Base-by-base conservation (phyloP, 2,888 invertebrate genomes). In the Drosophila bunnanda region DNA sequence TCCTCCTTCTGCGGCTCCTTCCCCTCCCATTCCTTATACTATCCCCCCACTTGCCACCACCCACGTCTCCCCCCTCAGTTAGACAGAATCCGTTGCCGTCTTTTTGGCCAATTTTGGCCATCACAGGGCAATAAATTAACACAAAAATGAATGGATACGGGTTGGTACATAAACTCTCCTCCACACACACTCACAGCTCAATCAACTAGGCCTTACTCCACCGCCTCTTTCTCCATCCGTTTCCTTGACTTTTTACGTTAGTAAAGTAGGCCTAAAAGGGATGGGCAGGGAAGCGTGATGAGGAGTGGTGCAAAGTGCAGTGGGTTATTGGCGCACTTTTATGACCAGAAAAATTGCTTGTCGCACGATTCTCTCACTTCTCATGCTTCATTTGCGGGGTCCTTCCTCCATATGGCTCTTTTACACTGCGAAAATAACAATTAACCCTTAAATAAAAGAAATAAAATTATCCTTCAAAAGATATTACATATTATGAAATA, bases 281-380 rank as follows among this genome's bases (percentile, higher is more conserved):
- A 34, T 6, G 30, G 25, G 34, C 8, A n/a, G 43, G 13, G 25
- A 17, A 12, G 36, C 2, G 25, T 25, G 25, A 25, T 25, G 12
- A 34, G 0, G 55, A 30, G 55, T 30, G 41, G 46, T 58, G 69
- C 54, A 72, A 58, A 72, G 72, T 89, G 88, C 89, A 89, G 58
- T 85, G 75, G 84, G 84, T 89, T 85, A 85, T 89, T 85, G 84
- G 84, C 83, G 83, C 88, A 79, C 59, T 81, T 87, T 83, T 85
- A 87, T 87, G 84, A 65, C 65, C 72, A 59, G 53, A 77, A 77
- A 70, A 74, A 61, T 56, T 58, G 67, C 75, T 74, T 74, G 73
- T 74, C 73, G 75, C 75, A 68, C 75, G 53, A 68, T 68, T 62
- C 61, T 75, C 54, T 74, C 36, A 52, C 60, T 59, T 62, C 36